Conservation (phyloP, 64 coral and sea anemone genomes). For the Acropora tenuis region DNA sequence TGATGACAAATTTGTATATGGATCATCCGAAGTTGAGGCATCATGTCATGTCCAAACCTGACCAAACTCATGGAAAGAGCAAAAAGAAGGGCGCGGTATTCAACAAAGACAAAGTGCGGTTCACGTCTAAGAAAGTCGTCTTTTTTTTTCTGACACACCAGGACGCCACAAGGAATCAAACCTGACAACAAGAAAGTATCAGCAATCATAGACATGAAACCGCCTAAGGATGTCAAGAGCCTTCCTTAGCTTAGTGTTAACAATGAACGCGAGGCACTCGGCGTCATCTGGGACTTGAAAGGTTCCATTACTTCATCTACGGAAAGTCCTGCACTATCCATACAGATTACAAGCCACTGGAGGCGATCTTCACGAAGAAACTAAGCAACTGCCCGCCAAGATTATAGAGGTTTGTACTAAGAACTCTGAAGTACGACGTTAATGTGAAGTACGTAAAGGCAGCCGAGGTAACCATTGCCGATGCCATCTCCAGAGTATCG, state of each 20-base stretch:
- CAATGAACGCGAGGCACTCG: neutral
- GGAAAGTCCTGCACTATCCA: conserved; percentile 12
- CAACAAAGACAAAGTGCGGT: neutral
- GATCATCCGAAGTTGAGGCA: neutral
- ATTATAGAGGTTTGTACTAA: conserved; percentile 1
- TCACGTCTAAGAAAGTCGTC: conserved; percentile 44
- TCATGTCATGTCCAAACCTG: conserved; percentile 16
- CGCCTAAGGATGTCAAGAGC: too few relatives aligned
- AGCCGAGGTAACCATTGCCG: conserved; percentile 59
- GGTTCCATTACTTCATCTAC: conserved; percentile 1
- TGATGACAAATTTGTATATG: neutral
- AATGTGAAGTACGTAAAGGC: conserved; percentile 60
- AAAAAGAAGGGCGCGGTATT: conserved; percentile 9
- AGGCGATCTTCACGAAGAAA: neutral
- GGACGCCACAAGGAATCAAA: neutral
- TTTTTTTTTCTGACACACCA: neutral
- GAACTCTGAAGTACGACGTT: neutral
- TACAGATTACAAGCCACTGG: neutral
- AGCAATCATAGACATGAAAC: too few relatives aligned
- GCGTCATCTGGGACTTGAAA: too few relatives aligned
- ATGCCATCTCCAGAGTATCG: neutral
- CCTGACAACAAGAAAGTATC: too few relatives aligned
- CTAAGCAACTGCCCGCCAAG: conserved; percentile 17
- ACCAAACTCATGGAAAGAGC: conserved; percentile 46
- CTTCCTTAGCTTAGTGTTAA: conserved; percentile 20